Evolutionary conservation across 2,797 vertebrate species (phyloP).

Genomic region (Enoplosus armatus): DNA sequence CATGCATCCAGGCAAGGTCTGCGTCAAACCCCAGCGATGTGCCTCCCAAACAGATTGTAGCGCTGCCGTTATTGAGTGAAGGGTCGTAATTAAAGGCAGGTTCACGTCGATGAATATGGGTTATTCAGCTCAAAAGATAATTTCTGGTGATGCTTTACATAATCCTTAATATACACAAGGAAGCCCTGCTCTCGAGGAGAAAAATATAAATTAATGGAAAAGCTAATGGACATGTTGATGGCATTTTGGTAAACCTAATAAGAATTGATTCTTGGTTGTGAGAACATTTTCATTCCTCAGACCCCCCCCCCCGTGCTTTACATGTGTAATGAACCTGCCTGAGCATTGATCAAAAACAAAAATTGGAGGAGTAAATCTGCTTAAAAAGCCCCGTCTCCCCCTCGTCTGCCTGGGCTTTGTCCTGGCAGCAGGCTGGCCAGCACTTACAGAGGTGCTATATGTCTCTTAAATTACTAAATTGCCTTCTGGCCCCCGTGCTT

Average conservation of each 20-base stretch:
- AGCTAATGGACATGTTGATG: slow-evolving; percentile 83
- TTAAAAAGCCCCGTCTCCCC: slow-evolving; percentile 70
- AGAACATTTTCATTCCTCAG: slow-evolving; percentile 69
- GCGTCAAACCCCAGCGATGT: slow-evolving; percentile 67
- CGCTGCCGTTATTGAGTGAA: slow-evolving; percentile 71
- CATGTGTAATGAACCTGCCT: slow-evolving; percentile 82
- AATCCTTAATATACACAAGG: slow-evolving; percentile 81
- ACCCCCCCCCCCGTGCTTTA: slow-evolving; percentile 67
- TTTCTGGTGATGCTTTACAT: slow-evolving; percentile 78
- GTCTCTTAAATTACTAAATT: slow-evolving; percentile 80
- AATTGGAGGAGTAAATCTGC: slow-evolving; percentile 82
- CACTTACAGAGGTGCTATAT: slow-evolving; percentile 76
- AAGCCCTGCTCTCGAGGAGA: slow-evolving; percentile 53
- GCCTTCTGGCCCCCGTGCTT: slow-evolving; percentile 65
- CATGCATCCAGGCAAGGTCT: slow-evolving; percentile 63
- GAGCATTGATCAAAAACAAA: slow-evolving; percentile 80
- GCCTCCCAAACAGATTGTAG: slow-evolving; percentile 57
- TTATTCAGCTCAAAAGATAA: slow-evolving; percentile 81
- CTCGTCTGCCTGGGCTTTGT: slow-evolving; percentile 74
- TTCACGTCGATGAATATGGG: slow-evolving; percentile 75
- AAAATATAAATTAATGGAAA: slow-evolving; percentile 73
- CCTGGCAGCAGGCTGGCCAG: slow-evolving; percentile 68
- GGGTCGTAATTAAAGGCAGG: slow-evolving; percentile 81
- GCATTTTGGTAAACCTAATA: slow-evolving; percentile 77
- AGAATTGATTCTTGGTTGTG: slow-evolving; percentile 77